phyloP scores from a whole-genome alignment of 2,113 vertebrate genomes.

The Pteruthius melanotis region DNA sequence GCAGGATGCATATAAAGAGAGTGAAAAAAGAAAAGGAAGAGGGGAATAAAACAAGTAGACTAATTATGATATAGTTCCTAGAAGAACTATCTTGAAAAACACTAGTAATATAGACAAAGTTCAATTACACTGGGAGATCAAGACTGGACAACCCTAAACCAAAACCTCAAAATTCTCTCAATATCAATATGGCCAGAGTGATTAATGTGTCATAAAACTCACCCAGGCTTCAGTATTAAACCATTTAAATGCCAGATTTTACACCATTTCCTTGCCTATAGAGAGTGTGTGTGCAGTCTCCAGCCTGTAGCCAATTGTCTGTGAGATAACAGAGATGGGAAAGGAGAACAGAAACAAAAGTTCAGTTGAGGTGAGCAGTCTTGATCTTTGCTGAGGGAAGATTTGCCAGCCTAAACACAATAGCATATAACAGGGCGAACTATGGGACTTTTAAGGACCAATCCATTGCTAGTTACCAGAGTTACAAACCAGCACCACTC shows the following conservation, averaged over 20 bases:
- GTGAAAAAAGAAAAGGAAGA: background rate
- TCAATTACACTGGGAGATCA: background rate
- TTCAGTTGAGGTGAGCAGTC: background rate
- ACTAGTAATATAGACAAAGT: background rate
- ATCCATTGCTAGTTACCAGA: background rate
- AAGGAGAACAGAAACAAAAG: background rate
- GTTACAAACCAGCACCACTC: background rate
- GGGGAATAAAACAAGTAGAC: accelerated
- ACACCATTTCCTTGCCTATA: background rate
- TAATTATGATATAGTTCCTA: background rate
- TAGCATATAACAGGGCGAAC: background rate
- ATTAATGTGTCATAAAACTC: background rate
- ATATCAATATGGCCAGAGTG: background rate
- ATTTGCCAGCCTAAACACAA: background rate
- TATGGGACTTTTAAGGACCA: background rate
- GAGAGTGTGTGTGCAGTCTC: background rate
- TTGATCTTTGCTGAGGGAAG: background rate
- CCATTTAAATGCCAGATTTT: background rate
- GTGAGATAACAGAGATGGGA: background rate
- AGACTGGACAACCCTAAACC: background rate
- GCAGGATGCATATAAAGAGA: background rate
- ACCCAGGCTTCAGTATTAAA: background rate
- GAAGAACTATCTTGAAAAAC: background rate
- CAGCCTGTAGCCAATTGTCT: background rate
- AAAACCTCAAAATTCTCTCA: background rate